Evolutionary conservation across 2,888 invertebrate species (phyloP).

Genomic region (Kuschelorhynchus macadamiae): DNA sequence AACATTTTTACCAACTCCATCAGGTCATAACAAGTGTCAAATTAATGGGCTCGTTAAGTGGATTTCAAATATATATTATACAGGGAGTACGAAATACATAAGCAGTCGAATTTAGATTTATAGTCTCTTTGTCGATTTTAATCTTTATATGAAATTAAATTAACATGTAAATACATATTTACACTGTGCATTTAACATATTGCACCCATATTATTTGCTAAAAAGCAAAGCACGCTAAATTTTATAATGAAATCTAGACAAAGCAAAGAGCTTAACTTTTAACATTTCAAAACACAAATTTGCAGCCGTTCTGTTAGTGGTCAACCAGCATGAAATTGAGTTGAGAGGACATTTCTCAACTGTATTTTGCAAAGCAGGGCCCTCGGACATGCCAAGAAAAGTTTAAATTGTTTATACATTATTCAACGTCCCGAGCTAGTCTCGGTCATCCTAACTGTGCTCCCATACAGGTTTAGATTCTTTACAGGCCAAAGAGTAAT

Average conservation of each 20-base stretch:
- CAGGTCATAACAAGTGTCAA: too few species aligned
- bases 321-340: constrained; percentile 66
- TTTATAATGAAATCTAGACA: constrained; percentile 39
- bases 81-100: too few species aligned
- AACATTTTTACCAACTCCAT: too few species aligned
- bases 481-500: too few species aligned
- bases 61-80: too few species aligned
- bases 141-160: too few species aligned
- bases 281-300: constrained; percentile 39
- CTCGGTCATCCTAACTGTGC: constrained; percentile 23
- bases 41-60: too few species aligned
- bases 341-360: constrained; percentile 65
- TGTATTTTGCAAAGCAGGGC: constrained; percentile 54
- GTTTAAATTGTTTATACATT: constrained; percentile 57
- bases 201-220: too few species aligned
- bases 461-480: constrained; percentile 10
- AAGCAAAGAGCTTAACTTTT: constrained; percentile 29
- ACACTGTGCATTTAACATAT: too few species aligned
- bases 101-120: too few species aligned
- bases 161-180: too few species aligned
- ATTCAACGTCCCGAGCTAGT: constrained; percentile 42
- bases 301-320: constrained; percentile 58
- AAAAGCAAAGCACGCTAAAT: constrained; percentile 5
- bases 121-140: too few species aligned
- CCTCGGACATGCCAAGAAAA: constrained; percentile 56